phyloP scores from a whole-genome alignment of 2,113 vertebrate species.

The Pygoscelis adeliae region DNA sequence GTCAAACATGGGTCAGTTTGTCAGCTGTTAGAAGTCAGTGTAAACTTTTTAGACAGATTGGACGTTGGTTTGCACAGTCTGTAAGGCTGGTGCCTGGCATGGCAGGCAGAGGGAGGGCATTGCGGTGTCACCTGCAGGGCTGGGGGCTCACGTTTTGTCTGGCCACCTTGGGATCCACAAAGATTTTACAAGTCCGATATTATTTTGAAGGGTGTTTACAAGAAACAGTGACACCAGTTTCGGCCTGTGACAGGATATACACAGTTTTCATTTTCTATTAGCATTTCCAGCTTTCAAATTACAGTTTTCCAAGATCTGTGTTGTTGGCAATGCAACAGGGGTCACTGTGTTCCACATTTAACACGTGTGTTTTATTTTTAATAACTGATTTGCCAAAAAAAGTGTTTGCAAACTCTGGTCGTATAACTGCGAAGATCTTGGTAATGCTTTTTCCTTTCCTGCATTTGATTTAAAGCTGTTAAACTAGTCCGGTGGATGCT shows the following conservation, averaged over 20 bases:
- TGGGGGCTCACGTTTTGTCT: not conserved
- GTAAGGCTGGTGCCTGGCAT: not conserved
- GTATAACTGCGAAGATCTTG: not conserved
- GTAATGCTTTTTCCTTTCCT: not conserved
- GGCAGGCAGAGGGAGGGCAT: not conserved
- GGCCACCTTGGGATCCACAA: not conserved
- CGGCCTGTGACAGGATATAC: not conserved
- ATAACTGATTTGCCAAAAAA: not conserved
- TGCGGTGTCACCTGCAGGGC: accelerated
- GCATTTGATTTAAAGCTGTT: not conserved
- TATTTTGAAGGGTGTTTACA: not conserved
- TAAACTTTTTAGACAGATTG: not conserved
- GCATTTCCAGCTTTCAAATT: not conserved
- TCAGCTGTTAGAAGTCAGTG: not conserved
- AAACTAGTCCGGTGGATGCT: not conserved
- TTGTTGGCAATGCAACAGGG: not conserved
- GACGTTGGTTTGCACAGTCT: not conserved
- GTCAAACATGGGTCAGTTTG: not conserved
- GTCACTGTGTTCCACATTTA: not conserved
- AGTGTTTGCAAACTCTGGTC: not conserved
- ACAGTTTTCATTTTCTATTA: not conserved
- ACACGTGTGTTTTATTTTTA: not conserved
- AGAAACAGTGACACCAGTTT: not conserved
- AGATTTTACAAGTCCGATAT: not conserved
- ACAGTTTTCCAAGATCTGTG: not conserved